Base-by-base conservation (phyloP, 1,140 invertebrate species). In the Listronotus oregonensis region DNA sequence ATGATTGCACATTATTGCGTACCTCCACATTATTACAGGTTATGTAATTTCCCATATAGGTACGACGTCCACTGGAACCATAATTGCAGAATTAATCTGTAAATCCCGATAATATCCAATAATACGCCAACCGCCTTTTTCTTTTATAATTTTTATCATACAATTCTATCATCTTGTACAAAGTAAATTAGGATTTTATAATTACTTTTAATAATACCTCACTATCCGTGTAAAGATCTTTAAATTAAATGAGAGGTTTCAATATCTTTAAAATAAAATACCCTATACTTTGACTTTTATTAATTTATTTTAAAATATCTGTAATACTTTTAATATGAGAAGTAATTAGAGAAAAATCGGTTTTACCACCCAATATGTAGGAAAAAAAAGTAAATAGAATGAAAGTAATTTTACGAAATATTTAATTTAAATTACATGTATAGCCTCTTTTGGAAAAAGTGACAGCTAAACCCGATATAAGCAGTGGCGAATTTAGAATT, bases 1-100 rank as follows among this genome's bases (percentile, higher is more conserved):
- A 66, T 66, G 64, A 58, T 66, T 66, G 27, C 63, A 39, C 57
- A 66, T 60, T 58, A 67, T 43, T 67, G 58, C 59, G 59, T 50
- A 60, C 31, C 55, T 40, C 44, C 34, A 32, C 51, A 56, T 64
- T 54, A 64, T 64, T 64, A 55, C 55, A 58, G 56, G 43, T 51
- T 65, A 65, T 55, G 56, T 55, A 65, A 64, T 56, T 64, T 64
- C 51, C 50, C 37, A 64, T 55, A 52, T 55, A 64, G 52, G 32
- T 61, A 58, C 43, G 50, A 66, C 31, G 57, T 60, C 44, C 56
- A 46, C 18, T 39, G 40, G 32, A 15, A 47, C 39, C 43, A 50
- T 67, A 61, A 67, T 67, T 67, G 58, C 65, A 40, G 43, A 52
- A 60, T 46, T 66, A 66, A 60, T 63, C 49, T 63, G 21, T 54